Evolutionary conservation across 2,888 invertebrate genomes (phyloP), one percentile per base, ranked within the genome.

Genomic region (Cephalotes varians): DNA sequence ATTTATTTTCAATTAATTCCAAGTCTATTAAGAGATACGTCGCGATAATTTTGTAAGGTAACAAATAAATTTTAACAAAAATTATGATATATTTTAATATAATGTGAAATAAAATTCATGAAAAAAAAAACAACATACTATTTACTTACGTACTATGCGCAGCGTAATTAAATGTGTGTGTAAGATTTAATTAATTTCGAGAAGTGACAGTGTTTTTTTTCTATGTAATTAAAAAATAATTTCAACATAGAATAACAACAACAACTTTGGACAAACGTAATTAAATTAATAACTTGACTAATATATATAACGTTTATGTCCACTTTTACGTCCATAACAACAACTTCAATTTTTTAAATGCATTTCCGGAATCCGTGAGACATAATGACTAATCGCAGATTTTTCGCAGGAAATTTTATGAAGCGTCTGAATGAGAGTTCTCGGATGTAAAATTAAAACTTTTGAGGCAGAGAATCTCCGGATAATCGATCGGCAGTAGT

Each of bases 131-230:
- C 31, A 7, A 12, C 31, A 7, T n/a, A 15, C 18, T 40, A 40
- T 56, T 77, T 21, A 56, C 15, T 1, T 21, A 5, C 28, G 4
- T 7, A 10, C 5, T 44, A 9, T 40, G 12, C 21, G 1, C 15
- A 25, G 21, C 31, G 31, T 77, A 77, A 77, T 77, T 69, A 77
- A 77, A 77, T 65, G 21, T 54, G 34, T n/a, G 44, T 12, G 7
- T 56, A 77, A 69, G 40, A 77, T 77, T 77, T 77, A 77, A 77
- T 77, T 77, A 77, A 77, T 71, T 77, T 56, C 18, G 56, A 56
- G 2, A 31, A 56, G 31, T 77, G 15, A 21, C 37, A 65, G 40
- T 10, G 5, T 3, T 34, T 12, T 7, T 56, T 21, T 18, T 44
- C 44, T 25, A 56, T 18, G 28, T 71, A 77, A 77, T 77, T 77